Base-by-base conservation (phyloP, 2,113 vertebrate genomes). In the Halichoeres trimaculatus region DNA sequence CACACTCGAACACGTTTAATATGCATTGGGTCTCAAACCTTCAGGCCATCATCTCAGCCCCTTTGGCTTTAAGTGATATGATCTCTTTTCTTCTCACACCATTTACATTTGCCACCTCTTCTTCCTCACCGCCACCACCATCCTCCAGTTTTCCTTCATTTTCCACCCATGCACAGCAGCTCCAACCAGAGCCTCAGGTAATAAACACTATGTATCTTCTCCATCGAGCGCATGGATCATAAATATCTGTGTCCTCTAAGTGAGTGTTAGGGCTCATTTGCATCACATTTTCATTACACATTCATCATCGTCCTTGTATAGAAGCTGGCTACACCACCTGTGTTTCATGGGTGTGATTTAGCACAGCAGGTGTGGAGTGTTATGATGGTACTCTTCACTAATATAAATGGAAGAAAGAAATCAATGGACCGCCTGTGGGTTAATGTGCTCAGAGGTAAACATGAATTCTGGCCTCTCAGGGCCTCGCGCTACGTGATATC, bases 1-100 rank as follows among this genome's bases (percentile, higher is more conserved):
- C 78, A 78, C 45, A 26, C 56, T 63, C 20, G 14, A 12, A 10
- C 38, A 47, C 13, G 48, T 54, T 80, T 77, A 65, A 61, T 80
- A 85, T 85, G 30, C 78, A 77, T 64, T 51, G 20, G 43, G 54
- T 56, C 48, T 74, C 69, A 70, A 65, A 77, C 78, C 75, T 76
- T 62, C 45, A 14, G n/a, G 26, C 43, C 66, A 53, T 9, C 16
- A 36, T 52, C 38, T 81, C 76, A 59, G 51, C 26, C 66, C 65
- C 45, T 36, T 5, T 30, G n/a, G 20, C 36, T 43, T 13, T 48
- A 19, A 14, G 7, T 55, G 10, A 24, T 24, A 19, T 50, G 26
- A 19, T 38, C 67, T 38, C 22, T 38, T 17, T 12, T 36, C 22
- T 6, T 6, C n/a, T 10, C 26, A 35, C 10, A 17, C 50, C 35